Evolutionary conservation across 2,888 invertebrate species (phyloP), one percentile per base, ranked within the genome.

Genomic region (Hydrotaea diabolus): DNA sequence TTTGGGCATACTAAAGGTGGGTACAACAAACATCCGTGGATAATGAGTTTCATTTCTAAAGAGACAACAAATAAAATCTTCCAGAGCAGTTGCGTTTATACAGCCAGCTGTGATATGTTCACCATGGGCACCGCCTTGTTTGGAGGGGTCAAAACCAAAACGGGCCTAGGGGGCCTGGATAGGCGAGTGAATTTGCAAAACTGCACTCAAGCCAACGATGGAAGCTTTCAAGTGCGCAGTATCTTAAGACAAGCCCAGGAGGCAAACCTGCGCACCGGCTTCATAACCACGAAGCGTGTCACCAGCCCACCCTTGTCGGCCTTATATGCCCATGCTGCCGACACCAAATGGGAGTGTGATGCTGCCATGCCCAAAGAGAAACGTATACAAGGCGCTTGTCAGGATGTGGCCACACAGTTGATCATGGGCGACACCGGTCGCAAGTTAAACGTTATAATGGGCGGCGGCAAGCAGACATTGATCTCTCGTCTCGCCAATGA

Each of bases 341-440:
- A 95, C 87, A 93, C 97, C n/a, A 92, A 93, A n/a, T 97, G 97
- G 97, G 97, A 97, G 89, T 96, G 97, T 88, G 97, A 97, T 87
- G 93, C 93, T 0, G 93, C 89, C 26, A 94, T 96, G 91, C 95
- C 96, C 0, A 53, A 88, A 49, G 88, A 90, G 0, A n/a, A 36
- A 4, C 49, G 74, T 5, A 8, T 72, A 0, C 62, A 39, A 7
- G n/a, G 49, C 4, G 88, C 88, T 0, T 98, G 97, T 90, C 95
- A 95, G 89, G 98, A 98, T 90, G 96, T 97, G 81, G 97, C 96
- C 0, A 93, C 95, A 11, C 97, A 98, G 89, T 92, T 98, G 64
- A 92, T 98, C 0, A 95, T 96, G 87, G 94, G 96, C 87, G 93
- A 94, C 86, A 96, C 97, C 0, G 97, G 97, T 0, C 94, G 92